These are phyloP conservation scores for Deilephila elpenor DNA, from an alignment of 2,888 invertebrate species.

Conservation along the genomic window DNA sequence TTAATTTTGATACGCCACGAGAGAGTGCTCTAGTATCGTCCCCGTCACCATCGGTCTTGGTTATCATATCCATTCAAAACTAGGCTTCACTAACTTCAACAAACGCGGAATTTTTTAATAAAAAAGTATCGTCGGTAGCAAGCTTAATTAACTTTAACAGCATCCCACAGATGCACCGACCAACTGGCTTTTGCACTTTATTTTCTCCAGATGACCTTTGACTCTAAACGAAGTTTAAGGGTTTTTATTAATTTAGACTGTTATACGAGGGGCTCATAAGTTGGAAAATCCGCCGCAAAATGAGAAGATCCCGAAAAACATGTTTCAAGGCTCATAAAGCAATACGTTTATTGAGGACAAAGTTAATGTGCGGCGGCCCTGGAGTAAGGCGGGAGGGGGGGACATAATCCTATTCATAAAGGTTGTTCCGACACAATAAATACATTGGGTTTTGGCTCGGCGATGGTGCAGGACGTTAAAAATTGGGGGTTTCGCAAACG, in stretches of 20 bases:
- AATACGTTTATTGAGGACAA: slow-evolving; percentile 1
- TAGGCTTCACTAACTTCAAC: no score
- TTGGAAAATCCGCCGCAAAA: no score
- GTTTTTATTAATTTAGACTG: not conserved
- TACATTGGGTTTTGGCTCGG: not conserved
- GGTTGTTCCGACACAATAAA: not conserved
- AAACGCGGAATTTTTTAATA: no score
- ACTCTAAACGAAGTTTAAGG: not conserved
- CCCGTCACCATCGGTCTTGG: no score
- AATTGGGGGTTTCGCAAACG: not conserved
- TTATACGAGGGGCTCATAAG: not conserved
- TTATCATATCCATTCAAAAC: no score
- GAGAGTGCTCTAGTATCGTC: no score
- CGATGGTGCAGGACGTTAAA: not conserved
- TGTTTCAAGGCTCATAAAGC: slow-evolving; percentile 17
- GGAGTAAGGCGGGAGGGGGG: not conserved
- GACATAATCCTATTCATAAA: not conserved
- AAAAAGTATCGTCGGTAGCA: no score
- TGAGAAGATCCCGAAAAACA: not conserved
- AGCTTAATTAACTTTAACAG: no score
- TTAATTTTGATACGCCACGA: no score
- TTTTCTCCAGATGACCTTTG: not conserved
- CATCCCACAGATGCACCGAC: not conserved
- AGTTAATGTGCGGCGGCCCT: slow-evolving; percentile 2
- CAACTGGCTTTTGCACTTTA: not conserved